A percentile compares a stretch with the other conserved stretches of the same genome.
These are phyloP conservation scores for Champsocephalus esox DNA, from an alignment of 2,797 vertebrate species.

Conservation along the genomic window DNA sequence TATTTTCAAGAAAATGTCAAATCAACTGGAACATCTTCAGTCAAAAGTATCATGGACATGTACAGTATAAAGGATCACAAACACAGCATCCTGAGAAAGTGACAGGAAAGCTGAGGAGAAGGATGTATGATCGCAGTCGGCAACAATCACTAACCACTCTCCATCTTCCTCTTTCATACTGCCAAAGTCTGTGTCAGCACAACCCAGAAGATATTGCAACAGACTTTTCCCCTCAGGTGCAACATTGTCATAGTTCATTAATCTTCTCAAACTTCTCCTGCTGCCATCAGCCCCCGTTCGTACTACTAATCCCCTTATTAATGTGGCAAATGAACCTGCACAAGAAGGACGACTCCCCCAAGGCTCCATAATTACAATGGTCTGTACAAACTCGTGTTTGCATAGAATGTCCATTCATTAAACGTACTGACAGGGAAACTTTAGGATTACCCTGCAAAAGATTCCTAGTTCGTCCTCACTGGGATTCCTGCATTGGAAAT, in stretches of 20 bases:
- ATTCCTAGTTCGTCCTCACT: constrained; percentile 33
- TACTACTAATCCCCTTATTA: constrained; percentile 90
- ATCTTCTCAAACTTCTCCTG: constrained; percentile 89
- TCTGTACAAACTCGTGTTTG: constrained; percentile 86
- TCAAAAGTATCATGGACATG: constrained; percentile 35
- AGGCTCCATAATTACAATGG: constrained; percentile 87
- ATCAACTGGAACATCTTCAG: constrained; percentile 29
- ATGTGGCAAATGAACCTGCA: constrained; percentile 88
- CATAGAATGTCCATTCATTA: constrained; percentile 85
- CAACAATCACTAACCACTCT: constrained; percentile 76
- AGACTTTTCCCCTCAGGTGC: constrained; percentile 88
- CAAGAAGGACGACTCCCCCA: constrained; percentile 86
- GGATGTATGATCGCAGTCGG: constrained; percentile 72
- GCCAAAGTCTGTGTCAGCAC: constrained; percentile 83
- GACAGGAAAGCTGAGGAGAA: constrained; percentile 66
- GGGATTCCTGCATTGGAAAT: constrained; percentile 30
- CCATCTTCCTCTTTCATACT: constrained; percentile 70
- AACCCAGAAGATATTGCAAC: constrained; percentile 85
- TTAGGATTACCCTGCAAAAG: constrained; percentile 40
- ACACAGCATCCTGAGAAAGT: constrained; percentile 45
- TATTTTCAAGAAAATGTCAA: constrained; percentile 8
- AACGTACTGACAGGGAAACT: constrained; percentile 69
- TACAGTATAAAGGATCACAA: constrained; percentile 55
- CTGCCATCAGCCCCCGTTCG: constrained; percentile 80
- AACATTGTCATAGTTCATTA: constrained; percentile 93